Evolutionary conservation across 2,888 invertebrate species (phyloP).

Genomic region (Conistra vaccinii): DNA sequence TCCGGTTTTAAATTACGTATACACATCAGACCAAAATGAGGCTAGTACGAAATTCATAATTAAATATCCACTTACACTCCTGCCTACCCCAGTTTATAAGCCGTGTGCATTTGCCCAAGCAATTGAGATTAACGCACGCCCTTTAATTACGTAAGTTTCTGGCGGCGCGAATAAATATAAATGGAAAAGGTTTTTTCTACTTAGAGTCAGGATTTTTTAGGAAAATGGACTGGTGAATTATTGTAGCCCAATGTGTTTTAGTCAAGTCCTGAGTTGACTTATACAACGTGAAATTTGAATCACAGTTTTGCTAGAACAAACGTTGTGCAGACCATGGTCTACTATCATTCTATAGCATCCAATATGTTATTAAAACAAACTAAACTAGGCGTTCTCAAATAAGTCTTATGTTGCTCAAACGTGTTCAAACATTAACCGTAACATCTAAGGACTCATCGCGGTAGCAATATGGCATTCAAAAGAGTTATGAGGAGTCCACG

Average conservation of each 20-base stretch:
- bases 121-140: slow-evolving; percentile 81
- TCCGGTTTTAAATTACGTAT: slow-evolving; percentile 50
- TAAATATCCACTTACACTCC: slow-evolving; percentile 57
- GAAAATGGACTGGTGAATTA: slow-evolving; percentile 40
- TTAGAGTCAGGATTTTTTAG: slow-evolving; percentile 27
- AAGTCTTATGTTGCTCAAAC: too few species aligned
- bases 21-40: slow-evolving; percentile 43
- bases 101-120: slow-evolving; percentile 60
- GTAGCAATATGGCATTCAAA: too few species aligned
- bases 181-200: slow-evolving; percentile 63
- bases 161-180: slow-evolving; percentile 70
- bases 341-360: too few species aligned
- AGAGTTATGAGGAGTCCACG: too few species aligned
- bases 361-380: too few species aligned
- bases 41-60: slow-evolving; percentile 56
- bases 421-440: too few species aligned
- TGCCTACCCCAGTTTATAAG: slow-evolving; percentile 50
- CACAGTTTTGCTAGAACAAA: too few species aligned
- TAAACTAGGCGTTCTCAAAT: too few species aligned
- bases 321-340: too few species aligned
- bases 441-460: too few species aligned
- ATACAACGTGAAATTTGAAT: too few species aligned
- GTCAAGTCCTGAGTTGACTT: slow-evolving; percentile 7
- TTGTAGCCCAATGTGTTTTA: slow-evolving; percentile 27
- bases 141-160: slow-evolving; percentile 81